Evolutionary conservation across 2,888 invertebrate genomes (phyloP), one percentile per base, ranked within the genome.

Genomic region (Himalopsyche tibetana): DNA sequence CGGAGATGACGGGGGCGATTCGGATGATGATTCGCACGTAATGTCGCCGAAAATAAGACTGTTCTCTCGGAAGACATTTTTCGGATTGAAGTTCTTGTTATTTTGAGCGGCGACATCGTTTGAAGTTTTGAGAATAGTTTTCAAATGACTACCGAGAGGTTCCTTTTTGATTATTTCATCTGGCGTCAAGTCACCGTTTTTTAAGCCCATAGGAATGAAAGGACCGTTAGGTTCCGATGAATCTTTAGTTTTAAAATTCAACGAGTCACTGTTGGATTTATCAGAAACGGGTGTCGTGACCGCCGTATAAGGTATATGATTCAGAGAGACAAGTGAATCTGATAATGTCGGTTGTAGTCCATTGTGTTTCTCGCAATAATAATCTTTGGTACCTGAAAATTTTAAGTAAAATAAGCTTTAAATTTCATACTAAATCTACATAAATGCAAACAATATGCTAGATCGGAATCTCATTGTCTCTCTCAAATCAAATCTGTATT

Each of bases 281-380:
- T 93, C 93, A 0, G 92, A 91, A 89, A 92, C 92, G 28, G 87
- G 87, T 2, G 90, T 90, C 87, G 90, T 91, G 0, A 89, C 90
- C n/a, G 89, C 91, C n/a, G 92, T 92, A 80, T 92, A 89, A 0
- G 91, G 92, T 88, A 92, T 90, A 86, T 92, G 92, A 88, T 92
- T 93, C 11, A 93, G 90, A 0, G 93, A 93, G 0, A 93, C 91
- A 89, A 92, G 92, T 0, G 93, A 93, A 0, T 93, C 92, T 88
- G 91, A 92, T 89, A 91, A 92, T 0, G 92, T 92, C 79, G 92
- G 91, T 88, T 92, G 92, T 90, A 92, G 92, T 55, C 92, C 90
- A 89, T 93, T 92, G 89, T 93, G 93, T 89, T 93, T 93, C 87
- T 93, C 93, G 88, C 93, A 93, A 89, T 91, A 92, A 88, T 93